phyloP scores from a whole-genome alignment of 2,113 vertebrate genomes.

The Fulica atra region DNA sequence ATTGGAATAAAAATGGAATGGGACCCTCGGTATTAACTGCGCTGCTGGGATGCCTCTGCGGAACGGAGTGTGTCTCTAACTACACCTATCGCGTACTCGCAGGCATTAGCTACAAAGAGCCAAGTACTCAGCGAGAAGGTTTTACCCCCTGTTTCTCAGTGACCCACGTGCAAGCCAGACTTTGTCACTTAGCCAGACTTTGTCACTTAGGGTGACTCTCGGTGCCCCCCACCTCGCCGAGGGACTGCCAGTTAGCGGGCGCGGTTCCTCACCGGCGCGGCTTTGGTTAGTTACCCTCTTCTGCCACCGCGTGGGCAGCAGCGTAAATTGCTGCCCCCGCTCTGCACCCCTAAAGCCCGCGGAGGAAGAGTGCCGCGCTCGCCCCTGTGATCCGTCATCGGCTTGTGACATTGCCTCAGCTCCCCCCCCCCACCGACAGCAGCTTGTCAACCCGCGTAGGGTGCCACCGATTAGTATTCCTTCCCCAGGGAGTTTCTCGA shows the following conservation, averaged over 20 bases:
- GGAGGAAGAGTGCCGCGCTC: too few species aligned
- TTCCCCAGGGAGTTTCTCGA: too few species aligned
- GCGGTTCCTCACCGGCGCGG: too few species aligned
- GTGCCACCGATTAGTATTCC: too few species aligned
- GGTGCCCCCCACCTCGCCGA: neutral
- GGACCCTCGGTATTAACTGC: neutral
- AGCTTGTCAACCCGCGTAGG: too few species aligned
- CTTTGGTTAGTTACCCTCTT: constrained; percentile 47
- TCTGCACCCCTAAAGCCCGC: rapidly evolving
- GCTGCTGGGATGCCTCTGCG: neutral
- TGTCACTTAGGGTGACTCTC: neutral
- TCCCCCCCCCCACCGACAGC: too few species aligned
- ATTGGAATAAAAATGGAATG: neutral
- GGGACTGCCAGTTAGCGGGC: too few species aligned
- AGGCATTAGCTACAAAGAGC: neutral
- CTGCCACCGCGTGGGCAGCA: constrained; percentile 76
- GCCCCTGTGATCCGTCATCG: too few species aligned
- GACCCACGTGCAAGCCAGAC: neutral
- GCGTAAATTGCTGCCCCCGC: neutral
- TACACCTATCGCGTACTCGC: rapidly evolving
- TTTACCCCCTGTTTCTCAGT: neutral
- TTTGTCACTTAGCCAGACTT: neutral
- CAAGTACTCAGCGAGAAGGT: neutral
- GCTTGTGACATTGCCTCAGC: too few species aligned
- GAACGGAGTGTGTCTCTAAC: neutral